Base-by-base conservation (phyloP, 1,140 invertebrate species). In the Chymomyza costata region DNA sequence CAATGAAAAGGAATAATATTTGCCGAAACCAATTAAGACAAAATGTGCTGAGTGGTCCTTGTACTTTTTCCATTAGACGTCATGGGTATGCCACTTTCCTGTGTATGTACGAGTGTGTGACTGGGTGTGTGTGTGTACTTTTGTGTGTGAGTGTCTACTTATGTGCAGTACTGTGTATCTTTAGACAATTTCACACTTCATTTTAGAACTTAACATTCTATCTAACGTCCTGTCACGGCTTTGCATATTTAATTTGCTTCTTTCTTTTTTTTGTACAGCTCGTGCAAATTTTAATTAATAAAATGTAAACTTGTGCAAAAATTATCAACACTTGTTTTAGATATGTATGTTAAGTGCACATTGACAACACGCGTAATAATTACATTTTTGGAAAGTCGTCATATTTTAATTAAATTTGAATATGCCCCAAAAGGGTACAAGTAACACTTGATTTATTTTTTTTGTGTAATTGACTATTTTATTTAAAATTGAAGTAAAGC, bases 241-340 rank as follows among this genome's bases (percentile, higher is more conserved):
- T 48, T 39, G 17, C 15, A 18, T 38, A 55, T 70, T 52, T 38
- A 34, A 52, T 62, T 10, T 14, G 16, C 10, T 28, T 28, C 10
- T 28, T 28, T 31, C 13, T 18, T 31, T 32, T 39, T 58, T 31
- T 19, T 31, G 14, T 18, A 13, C 38, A 39, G 32, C 41, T 38
- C 25, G 25, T 41, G 43, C 30, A 14, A 64, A 59, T 67, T 80
- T 78, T 43, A 67, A 78, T 80, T 78, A 80, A 57, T 58, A 51
- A 51, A 71, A 80, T 60, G 71, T 65, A 78, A 80, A 64, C 73
- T 53, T 55, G 47, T 57, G 37, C 71, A 52, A 18, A 59, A 58
- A 34, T 45, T n/a, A n/a, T n/a, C n/a, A n/a, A n/a, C n/a, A n/a
- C n/a, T n/a, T n/a, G n/a, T n/a, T n/a, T n/a, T n/a, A n/a, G n/a